Evolutionary conservation across 2,797 vertebrate species (phyloP).

Genomic region (Acanthopagrus latus): DNA sequence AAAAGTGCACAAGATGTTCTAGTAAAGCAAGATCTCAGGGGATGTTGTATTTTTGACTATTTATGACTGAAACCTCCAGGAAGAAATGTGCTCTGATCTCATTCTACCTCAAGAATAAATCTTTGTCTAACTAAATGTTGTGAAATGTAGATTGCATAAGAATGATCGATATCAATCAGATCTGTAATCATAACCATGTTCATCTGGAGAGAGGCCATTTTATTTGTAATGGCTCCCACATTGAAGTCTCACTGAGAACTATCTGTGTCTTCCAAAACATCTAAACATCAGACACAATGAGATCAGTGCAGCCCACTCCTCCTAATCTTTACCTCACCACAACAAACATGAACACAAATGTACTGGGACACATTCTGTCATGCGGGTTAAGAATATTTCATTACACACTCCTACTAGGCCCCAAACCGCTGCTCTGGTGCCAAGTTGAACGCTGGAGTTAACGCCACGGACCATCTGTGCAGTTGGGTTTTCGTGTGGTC

Average conservation of each 20-base stretch:
- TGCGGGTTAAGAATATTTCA: constrained; percentile 51
- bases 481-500: constrained; percentile 66
- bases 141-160: constrained; percentile 31
- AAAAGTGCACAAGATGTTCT: constrained; percentile 34
- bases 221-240: constrained; percentile 32
- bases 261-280: constrained; percentile 41
- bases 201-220: constrained; percentile 4
- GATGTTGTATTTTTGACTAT: constrained; percentile 35
- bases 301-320: constrained; percentile 4
- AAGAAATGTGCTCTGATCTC: constrained; percentile 37
- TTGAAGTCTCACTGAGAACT: constrained; percentile 11
- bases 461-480: constrained; percentile 60
- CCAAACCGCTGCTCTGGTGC: constrained; percentile 35
- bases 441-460: constrained; percentile 29
- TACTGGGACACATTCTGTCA: constrained; percentile 51
- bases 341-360: constrained; percentile 64
- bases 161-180: constrained; percentile 35
- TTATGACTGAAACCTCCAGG: constrained; percentile 30
- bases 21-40: constrained; percentile 33
- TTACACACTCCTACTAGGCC: constrained; percentile 28
- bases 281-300: constrained; percentile 22
- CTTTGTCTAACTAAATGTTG: constrained; percentile 7
- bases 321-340: constrained; percentile 48
- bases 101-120: constrained; percentile 26
- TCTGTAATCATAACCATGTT: constrained; percentile 28